These are phyloP conservation scores for Onychostoma macrolepis DNA, from an alignment of 2,113 vertebrate species.

Conservation along the genomic window DNA sequence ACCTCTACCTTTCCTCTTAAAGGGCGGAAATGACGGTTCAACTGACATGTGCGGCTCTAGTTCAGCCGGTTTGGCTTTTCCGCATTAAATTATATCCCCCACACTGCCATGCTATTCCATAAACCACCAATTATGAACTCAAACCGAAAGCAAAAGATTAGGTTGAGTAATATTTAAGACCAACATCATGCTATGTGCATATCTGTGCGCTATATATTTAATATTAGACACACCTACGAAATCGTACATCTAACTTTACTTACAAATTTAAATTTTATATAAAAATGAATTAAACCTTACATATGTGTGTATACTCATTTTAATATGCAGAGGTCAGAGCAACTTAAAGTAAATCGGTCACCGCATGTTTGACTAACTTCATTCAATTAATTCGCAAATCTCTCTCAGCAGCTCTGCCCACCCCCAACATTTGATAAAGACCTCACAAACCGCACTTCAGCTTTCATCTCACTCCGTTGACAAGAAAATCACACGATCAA, in stretches of 20 bases:
- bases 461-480: not conserved
- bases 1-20: not conserved
- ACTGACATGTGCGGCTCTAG: constrained; percentile 25
- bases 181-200: not conserved
- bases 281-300: not conserved
- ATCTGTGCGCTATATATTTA: not conserved
- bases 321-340: too few relatives aligned
- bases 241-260: not conserved
- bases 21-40: constrained; percentile 9
- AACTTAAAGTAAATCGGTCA: not conserved
- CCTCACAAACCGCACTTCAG: not conserved
- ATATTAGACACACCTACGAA: not conserved
- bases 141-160: not conserved
- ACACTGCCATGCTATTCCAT: not conserved
- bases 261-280: not conserved
- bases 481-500: not conserved
- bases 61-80: constrained; percentile 14
- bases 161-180: not conserved
- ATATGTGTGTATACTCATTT: not conserved
- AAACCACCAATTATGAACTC: not conserved
- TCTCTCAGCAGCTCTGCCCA: not conserved
- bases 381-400: not conserved
- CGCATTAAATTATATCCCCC: not conserved
- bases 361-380: not conserved
- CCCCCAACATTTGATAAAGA: not conserved